phyloP scores from a whole-genome alignment of 2,888 invertebrate genomes.

The Agrilus cyanescens region DNA sequence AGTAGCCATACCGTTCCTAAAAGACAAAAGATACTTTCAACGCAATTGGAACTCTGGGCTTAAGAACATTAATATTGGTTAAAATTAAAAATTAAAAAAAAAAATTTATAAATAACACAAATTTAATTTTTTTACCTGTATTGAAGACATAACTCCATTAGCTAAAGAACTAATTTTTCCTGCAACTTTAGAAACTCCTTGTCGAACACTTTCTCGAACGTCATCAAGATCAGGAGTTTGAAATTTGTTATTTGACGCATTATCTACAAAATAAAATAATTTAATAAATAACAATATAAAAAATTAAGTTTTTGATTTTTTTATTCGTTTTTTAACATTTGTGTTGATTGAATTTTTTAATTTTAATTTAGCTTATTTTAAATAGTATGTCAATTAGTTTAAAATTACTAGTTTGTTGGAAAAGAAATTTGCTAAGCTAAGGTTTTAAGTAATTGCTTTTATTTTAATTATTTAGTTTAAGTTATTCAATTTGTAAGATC shows the following conservation, averaged over 20 bases:
- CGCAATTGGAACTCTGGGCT: neutral
- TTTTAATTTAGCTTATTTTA: neutral
- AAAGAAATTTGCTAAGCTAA: too few species aligned
- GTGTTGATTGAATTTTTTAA: neutral
- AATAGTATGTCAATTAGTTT: neutral
- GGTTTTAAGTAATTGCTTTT: too few species aligned
- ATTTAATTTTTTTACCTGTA: constrained; percentile 52
- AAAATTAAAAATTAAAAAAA: too few species aligned
- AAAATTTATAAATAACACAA: neutral
- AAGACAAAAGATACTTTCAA: constrained; percentile 9
- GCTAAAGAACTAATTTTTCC: constrained; percentile 92
- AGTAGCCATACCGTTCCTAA: constrained; percentile 29
- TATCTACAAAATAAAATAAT: constrained; percentile 7
- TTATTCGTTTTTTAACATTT: too few species aligned
- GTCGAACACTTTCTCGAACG: constrained; percentile 91
- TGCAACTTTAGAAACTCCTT: constrained; percentile 95
- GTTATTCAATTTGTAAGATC: too few species aligned
- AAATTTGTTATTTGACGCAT: constrained; percentile 27
- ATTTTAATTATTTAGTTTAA: too few species aligned
- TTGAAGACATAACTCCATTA: constrained; percentile 84
- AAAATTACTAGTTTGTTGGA: too few species aligned
- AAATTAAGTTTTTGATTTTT: too few species aligned
- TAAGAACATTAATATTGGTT: too few species aligned
- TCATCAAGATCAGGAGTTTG: constrained; percentile 81
- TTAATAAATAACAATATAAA: too few species aligned